Percentiles rank a stretch among this genome's conserved stretches.
Evolutionary conservation across 2,797 vertebrate species (phyloP).

Genomic region (Tinamus major): DNA sequence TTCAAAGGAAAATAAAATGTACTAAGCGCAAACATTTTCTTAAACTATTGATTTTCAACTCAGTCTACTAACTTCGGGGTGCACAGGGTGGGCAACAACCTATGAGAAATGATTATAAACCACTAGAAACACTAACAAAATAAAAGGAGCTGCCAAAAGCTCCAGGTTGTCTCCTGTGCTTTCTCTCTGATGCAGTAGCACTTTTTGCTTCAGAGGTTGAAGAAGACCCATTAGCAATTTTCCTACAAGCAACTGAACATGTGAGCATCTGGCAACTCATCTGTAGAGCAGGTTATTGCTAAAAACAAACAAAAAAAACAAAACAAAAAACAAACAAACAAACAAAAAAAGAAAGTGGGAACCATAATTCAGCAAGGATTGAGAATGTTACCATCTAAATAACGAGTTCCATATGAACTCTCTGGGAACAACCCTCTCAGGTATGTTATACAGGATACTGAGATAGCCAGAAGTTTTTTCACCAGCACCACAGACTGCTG

Average conservation of each 20-base stretch:
- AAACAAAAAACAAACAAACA: background rate
- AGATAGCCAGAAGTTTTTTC: constrained; percentile 90
- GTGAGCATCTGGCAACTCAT: background rate
- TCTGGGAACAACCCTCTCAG: constrained; percentile 93
- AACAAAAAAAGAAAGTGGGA: background rate
- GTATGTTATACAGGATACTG: constrained; percentile 92
- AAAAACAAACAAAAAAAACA: too few relatives aligned
- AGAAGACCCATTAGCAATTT: background rate
- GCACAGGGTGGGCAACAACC: background rate
- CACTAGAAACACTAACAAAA: background rate
- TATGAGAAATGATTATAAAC: background rate
- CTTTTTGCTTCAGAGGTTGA: background rate
- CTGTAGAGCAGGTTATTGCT: rapidly evolving
- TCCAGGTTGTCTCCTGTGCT: background rate
- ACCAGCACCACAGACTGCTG: constrained; percentile 88
- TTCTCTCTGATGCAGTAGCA: background rate
- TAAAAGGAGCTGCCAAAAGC: background rate
- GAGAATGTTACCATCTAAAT: constrained; percentile 86
- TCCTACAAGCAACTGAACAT: background rate
- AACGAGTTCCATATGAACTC: constrained; percentile 88
- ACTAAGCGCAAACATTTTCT: background rate
- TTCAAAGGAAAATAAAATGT: background rate
- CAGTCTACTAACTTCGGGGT: background rate
- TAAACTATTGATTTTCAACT: background rate
- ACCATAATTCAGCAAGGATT: background rate